phyloP scores from a whole-genome alignment of 23 tunicate species.

The Halocynthia roretzi region DNA sequence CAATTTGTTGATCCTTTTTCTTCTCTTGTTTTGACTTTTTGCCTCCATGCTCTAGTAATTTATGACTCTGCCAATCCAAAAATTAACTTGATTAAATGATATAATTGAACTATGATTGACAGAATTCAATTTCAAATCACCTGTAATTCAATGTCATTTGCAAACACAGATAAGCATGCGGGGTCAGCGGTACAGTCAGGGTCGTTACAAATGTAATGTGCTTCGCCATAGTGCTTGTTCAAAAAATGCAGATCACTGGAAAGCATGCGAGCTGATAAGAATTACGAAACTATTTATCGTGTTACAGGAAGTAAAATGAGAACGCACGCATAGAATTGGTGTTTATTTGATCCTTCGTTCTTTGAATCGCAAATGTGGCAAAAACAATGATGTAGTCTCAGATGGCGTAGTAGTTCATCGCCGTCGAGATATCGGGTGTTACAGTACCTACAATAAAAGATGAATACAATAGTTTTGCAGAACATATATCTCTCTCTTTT shows the following conservation, averaged over 20 bases:
- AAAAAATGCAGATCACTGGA: slow-evolving; percentile 15
- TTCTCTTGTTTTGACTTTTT: slow-evolving; percentile 13
- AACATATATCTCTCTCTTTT: neutral
- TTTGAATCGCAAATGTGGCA: slow-evolving; percentile 44
- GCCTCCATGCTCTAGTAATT: slow-evolving; percentile 11
- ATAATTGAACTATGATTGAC: too few relatives aligned
- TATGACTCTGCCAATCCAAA: slow-evolving; percentile 10
- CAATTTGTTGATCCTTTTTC: slow-evolving; percentile 13
- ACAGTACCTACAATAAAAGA: slow-evolving; percentile 36
- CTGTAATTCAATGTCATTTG: slow-evolving; percentile 18
- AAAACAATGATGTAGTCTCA: slow-evolving; percentile 47
- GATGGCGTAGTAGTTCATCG: slow-evolving; percentile 66
- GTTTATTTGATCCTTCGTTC: slow-evolving; percentile 17
- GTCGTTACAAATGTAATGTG: slow-evolving; percentile 11
- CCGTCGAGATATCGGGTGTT: slow-evolving; percentile 48
- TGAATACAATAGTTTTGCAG: neutral
- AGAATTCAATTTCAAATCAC: neutral
- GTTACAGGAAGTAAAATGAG: neutral
- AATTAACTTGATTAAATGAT: too few relatives aligned
- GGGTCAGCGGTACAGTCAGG: slow-evolving; percentile 10
- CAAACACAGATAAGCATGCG: neutral
- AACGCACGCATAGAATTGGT: slow-evolving; percentile 54
- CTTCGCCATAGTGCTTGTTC: slow-evolving; percentile 3
- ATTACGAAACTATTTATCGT: neutral
- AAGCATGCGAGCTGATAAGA: neutral